These are phyloP conservation scores for Chloroceryle inda DNA, from an alignment of 2,797 vertebrate genomes.

Conservation along the genomic window DNA sequence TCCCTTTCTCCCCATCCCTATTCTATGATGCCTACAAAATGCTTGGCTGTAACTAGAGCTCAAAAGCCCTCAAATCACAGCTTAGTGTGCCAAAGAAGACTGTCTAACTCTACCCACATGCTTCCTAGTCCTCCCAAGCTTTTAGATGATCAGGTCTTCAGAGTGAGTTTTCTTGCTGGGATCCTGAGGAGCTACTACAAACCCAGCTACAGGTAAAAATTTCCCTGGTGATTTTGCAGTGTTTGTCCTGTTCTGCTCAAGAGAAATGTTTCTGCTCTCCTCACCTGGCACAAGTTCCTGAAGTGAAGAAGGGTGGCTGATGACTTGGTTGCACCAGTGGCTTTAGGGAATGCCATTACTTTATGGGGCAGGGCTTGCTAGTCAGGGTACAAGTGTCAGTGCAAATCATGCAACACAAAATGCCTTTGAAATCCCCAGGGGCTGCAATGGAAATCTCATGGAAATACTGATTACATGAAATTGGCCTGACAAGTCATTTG, in stretches of 20 bases:
- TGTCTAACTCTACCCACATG: neutral
- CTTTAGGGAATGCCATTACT: neutral
- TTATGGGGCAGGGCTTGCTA: neutral
- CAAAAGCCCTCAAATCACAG: neutral
- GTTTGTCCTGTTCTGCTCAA: neutral
- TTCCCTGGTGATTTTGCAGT: neutral
- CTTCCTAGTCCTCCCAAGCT: neutral
- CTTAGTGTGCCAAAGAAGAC: neutral
- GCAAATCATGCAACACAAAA: neutral
- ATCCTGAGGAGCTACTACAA: neutral
- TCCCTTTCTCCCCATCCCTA: neutral
- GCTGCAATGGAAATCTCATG: neutral
- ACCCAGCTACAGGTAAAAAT: neutral
- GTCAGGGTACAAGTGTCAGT: neutral
- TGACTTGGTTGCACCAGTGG: neutral
- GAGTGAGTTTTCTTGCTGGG: neutral
- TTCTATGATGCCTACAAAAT: neutral
- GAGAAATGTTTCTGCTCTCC: neutral
- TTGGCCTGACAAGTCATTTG: neutral
- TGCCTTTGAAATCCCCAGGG: neutral
- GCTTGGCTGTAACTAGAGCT: neutral
- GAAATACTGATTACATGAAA: neutral
- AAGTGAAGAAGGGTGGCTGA: neutral
- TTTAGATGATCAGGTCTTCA: neutral
- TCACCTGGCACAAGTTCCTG: neutral